Evolutionary conservation across 2,113 vertebrate species (phyloP), one percentile per base, ranked within the genome.

Genomic region (Carassius gibelio): DNA sequence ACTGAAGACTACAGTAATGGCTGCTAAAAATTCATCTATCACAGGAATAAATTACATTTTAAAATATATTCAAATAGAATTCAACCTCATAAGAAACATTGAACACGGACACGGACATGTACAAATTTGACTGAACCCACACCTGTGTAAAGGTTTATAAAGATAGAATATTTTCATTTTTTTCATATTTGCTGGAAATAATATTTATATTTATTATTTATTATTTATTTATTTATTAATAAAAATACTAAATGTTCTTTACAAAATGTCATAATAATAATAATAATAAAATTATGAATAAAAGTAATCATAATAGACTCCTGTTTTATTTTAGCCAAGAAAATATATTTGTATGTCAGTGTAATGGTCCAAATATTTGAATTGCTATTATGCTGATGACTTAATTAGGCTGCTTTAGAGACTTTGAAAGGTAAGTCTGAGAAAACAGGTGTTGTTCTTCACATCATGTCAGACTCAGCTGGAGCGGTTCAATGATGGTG

Each of bases 401-500:
- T 48, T 76, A 45, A 38, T 59, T 9, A 68, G 68, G 5, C 45
- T 80, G 34, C 42, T 81, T 42, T 34, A 26, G 23, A 55, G 8
- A 42, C 5, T 83, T 68, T 66, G 61, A 66, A 81, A 80, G 48
- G 11, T 4, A 52, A 81, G 55, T 34, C 15, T 13, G 19, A 21
- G 55, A 19, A 57, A 61, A 72, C 55, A 15, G 50, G 26, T 79
- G 50, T 59, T 82, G 30, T 30, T 84, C 45, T 45, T 52, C 62
- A 14, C 34, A 17, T 81, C 48, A 23, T 36, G 30, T 30, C 30
- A 30, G 30, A 30, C 59, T 52, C 59, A 38, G 48, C 4, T 48
- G 81, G 77, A 75, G 77, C n/a, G 11, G 48, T 45, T 74, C 36
- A 72, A 8, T 34, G 82, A 62, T 87, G n/a, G 26, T 64, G 71